These are phyloP conservation scores for Synergus umbraculus DNA, from an alignment of 2,888 invertebrate genomes.

Conservation along the genomic window DNA sequence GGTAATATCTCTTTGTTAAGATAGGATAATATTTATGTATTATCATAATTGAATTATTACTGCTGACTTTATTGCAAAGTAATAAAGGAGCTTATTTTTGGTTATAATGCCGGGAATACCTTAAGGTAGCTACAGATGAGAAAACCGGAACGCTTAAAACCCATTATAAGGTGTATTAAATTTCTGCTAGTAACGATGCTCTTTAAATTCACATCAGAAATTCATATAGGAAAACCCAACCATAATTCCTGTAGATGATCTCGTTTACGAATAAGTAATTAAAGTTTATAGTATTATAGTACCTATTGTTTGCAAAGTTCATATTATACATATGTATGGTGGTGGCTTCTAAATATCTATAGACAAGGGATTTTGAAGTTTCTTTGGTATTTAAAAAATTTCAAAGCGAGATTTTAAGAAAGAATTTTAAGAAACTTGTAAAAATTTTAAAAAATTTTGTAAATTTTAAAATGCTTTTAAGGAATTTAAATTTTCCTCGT, in stretches of 20 bases:
- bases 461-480: no score
- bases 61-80: background rate
- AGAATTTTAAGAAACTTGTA: no score
- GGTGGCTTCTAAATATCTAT: background rate
- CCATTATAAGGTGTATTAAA: background rate
- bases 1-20: no score
- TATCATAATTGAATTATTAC: background rate
- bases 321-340: background rate
- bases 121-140: background rate
- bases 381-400: no score
- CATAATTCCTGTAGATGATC: conserved; percentile 1
- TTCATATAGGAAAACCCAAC: conserved; percentile 15
- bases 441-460: no score
- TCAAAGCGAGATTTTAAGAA: no score
- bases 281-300: background rate
- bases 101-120: background rate
- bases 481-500: no score
- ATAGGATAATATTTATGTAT: no score
- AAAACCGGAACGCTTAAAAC: background rate
- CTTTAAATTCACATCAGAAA: conserved; percentile 19
- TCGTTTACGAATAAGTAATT: background rate
- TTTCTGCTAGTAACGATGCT: background rate
- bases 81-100: background rate
- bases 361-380: no score
- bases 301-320: background rate